These are phyloP conservation scores for Blera fallax DNA, from an alignment of 2,888 invertebrate species.

Conservation along the genomic window DNA sequence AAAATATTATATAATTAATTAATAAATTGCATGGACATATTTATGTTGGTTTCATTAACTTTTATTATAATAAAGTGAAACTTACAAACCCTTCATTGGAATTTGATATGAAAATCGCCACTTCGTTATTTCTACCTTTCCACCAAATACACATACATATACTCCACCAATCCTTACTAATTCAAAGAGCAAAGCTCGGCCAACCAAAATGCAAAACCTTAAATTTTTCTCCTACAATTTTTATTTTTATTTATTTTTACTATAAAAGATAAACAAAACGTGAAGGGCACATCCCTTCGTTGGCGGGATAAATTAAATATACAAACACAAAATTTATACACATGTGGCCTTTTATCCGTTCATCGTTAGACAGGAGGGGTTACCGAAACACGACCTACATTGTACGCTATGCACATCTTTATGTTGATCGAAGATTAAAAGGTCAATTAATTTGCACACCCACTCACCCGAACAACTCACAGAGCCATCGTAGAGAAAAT, in stretches of 20 bases:
- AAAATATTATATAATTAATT: too few species aligned
- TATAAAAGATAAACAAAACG: neutral
- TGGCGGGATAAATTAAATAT: conserved; percentile 22
- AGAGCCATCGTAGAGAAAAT: conserved; percentile 5
- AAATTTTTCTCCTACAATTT: neutral
- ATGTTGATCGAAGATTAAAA: conserved; percentile 55
- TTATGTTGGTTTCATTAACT: too few species aligned
- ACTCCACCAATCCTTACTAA: neutral
- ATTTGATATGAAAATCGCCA: too few species aligned
- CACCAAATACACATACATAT: neutral
- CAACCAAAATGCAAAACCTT: neutral
- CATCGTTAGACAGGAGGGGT: neutral
- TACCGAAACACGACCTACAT: conserved; percentile 9
- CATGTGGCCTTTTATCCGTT: conserved; percentile 1
- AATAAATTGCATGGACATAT: too few species aligned
- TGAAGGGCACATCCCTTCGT: conserved; percentile 1
- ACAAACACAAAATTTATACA: conserved; percentile 7
- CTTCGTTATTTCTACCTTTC: neutral
- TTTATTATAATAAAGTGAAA: too few species aligned
- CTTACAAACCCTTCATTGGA: too few species aligned
- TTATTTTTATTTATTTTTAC: neutral
- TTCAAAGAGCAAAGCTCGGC: neutral
- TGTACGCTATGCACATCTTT: conserved; percentile 18
- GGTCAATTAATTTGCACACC: conserved; percentile 59
- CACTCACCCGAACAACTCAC: neutral